These are phyloP conservation scores for Morus bassanus DNA, from an alignment of 2,797 vertebrate species.

Conservation along the genomic window DNA sequence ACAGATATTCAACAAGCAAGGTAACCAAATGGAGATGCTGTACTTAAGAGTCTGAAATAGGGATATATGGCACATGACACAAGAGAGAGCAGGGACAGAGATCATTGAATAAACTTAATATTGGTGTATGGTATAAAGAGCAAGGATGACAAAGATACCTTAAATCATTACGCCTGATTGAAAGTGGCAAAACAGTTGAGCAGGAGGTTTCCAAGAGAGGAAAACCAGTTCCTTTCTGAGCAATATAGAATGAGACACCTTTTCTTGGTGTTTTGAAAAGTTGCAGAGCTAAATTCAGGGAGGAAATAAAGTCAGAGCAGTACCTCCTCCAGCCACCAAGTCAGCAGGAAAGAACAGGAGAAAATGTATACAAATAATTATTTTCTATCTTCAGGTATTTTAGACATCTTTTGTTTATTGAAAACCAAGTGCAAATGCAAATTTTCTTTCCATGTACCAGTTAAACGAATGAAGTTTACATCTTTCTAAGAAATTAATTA, in stretches of 20 bases:
- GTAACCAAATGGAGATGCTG: background rate
- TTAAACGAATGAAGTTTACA: background rate
- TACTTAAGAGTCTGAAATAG: background rate
- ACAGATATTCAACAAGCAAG: background rate
- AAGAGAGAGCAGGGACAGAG: background rate
- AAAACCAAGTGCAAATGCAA: background rate
- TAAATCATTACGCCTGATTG: background rate
- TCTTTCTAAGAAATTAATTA: background rate
- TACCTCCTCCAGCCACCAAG: background rate
- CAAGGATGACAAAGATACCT: background rate
- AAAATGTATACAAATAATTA: background rate
- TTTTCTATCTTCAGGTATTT: background rate
- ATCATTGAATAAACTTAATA: background rate
- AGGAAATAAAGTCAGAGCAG: background rate
- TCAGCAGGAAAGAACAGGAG: background rate
- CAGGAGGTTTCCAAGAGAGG: background rate
- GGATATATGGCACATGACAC: background rate
- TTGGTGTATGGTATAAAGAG: background rate
- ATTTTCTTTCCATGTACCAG: background rate
- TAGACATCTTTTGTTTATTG: background rate
- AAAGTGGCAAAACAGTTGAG: background rate
- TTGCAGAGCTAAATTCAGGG: background rate
- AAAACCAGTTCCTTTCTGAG: background rate
- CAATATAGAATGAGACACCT: background rate
- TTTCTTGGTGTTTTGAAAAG: background rate